These are phyloP conservation scores for Sturmia bella DNA, from an alignment of 2,888 invertebrate genomes.

Conservation along the genomic window DNA sequence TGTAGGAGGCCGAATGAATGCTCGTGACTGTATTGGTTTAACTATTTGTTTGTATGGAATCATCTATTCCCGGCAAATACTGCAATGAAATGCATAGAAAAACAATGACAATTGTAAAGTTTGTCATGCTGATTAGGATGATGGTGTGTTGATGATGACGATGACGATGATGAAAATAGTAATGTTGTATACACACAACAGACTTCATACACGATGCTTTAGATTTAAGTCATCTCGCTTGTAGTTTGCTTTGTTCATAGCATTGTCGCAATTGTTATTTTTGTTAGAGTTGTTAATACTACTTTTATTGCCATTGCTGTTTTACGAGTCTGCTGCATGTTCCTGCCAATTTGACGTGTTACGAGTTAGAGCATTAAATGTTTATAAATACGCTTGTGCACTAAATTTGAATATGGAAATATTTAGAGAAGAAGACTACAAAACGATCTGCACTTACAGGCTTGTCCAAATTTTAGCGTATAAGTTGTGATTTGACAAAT, in stretches of 20 bases:
- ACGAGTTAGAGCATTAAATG: conserved; percentile 34
- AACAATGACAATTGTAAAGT: conserved; percentile 41
- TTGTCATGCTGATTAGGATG: conserved; percentile 36
- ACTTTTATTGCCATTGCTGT: neutral
- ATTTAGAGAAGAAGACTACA: too few relatives aligned
- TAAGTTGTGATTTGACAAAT: too few relatives aligned
- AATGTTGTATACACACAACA: conserved; percentile 2
- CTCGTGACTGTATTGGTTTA: neutral
- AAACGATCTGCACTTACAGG: too few relatives aligned
- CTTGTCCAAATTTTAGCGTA: too few relatives aligned
- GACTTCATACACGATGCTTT: conserved; percentile 18
- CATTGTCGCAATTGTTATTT: conserved; percentile 1
- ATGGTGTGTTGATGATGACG: conserved; percentile 1
- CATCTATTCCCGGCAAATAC: conserved; percentile 25
- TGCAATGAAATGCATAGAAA: conserved; percentile 34
- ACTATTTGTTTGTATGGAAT: conserved; percentile 8
- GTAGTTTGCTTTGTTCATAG: conserved; percentile 13
- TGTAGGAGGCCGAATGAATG: neutral
- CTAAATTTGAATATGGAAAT: too few relatives aligned
- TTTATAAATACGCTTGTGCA: neutral
- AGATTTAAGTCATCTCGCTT: neutral
- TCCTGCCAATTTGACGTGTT: conserved; percentile 39
- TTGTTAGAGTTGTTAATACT: conserved; percentile 8
- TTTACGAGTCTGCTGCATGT: conserved; percentile 30
- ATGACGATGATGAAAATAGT: neutral